Evolutionary conservation across 23 tunicate genomes (phyloP).

Genomic region (Phallusia fumigata): DNA sequence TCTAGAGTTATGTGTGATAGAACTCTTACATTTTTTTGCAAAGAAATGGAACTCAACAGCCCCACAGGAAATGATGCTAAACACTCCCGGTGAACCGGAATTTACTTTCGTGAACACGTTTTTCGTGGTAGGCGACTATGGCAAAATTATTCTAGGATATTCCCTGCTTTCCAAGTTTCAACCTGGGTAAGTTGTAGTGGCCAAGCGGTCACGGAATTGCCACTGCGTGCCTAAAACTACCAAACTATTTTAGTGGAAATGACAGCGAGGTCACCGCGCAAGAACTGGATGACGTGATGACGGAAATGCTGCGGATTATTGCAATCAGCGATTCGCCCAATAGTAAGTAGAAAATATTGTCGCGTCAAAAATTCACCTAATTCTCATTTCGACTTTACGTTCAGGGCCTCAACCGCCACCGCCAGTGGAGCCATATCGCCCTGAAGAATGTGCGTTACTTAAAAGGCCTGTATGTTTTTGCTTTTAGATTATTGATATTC

Average conservation of each 20-base stretch:
- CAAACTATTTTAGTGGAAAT: background rate
- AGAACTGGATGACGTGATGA: background rate
- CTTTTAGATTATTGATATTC: too few species aligned
- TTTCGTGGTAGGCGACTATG: background rate
- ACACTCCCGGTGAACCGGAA: background rate
- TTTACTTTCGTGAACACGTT: background rate
- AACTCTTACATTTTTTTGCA: too few species aligned
- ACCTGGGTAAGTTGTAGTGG: background rate
- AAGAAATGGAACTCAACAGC: background rate
- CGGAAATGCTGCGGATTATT: slow-evolving; percentile 5
- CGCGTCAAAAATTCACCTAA: background rate
- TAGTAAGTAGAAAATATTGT: slow-evolving; percentile 6
- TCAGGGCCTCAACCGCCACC: background rate
- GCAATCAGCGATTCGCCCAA: slow-evolving; percentile 13
- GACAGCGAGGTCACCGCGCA: background rate
- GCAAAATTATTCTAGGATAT: background rate
- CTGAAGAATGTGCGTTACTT: background rate
- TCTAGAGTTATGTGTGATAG: too few species aligned
- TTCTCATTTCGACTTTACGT: too few species aligned
- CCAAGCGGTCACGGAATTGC: background rate
- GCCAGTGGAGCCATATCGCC: background rate
- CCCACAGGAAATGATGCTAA: background rate
- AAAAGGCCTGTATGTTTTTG: too few species aligned
- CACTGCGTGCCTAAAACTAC: background rate
- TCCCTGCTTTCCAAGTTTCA: background rate